Base-by-base conservation (phyloP, 2,797 vertebrate species). In the Margarornis squamiger region DNA sequence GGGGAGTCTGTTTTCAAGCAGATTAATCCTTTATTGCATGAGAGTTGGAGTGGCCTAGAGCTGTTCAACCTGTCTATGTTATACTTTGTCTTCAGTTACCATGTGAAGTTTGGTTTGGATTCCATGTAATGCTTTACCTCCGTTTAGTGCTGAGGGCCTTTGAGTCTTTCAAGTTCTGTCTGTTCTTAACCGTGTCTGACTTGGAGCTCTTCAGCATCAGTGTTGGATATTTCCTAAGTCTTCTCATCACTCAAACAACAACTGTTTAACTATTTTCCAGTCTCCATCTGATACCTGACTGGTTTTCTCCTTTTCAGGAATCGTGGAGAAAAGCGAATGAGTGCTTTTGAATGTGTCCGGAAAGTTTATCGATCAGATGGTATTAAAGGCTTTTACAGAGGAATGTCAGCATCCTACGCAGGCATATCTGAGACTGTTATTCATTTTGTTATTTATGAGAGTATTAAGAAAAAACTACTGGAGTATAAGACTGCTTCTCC, bases 361-460 rank as follows among this genome's bases (percentile, higher is more conserved):
- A 98, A 98, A 95, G 99, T 99, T 48, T 99, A 99, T 98, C 98
- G 94, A 94, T 97, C 98, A 88, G 99, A 99, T 79, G 99, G 99
- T 73, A 73, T 99, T 54, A 98, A 98, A 96, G 99, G 99, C 81
- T 99, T 99, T 98, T 99, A 99, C 97, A 98, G 99, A 86, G 99
- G 99, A 94, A 99, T 99, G 99, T 99, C 99, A 0, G 99, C 99
- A 22, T 99, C 99, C 2, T 99, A 99, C 2, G 99, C 99, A 26
- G 99, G 99, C 97, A 99, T 99, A 98, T 99, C 99, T 67, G 99
- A 99, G 98, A 99, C 99, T 91, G 99, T 99, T 86, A 99, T 99
- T 96, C 99, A 99, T 95, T 99, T 99, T 96, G 99, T 99, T 97
- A 99, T 99, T 98, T 99, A 99, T 95, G 99, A 99, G 98, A 99